A percentile compares a stretch with the other conserved stretches of the same genome.
Evolutionary conservation across 2,888 invertebrate species (phyloP).

Genomic region (Slavum lentiscoides): DNA sequence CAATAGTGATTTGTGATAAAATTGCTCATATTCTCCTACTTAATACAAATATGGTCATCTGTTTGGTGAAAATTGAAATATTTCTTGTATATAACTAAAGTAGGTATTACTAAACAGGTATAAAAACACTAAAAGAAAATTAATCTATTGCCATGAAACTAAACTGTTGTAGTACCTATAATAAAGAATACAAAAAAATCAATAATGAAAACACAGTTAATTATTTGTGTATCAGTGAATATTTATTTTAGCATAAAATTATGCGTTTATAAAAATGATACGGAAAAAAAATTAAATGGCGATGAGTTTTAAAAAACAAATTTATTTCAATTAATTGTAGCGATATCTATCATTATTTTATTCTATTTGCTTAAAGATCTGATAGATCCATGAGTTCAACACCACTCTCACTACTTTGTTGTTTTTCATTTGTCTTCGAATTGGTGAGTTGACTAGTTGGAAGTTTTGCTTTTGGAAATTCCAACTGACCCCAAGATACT

Average conservation of each 20-base stretch:
- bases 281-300: not conserved
- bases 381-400: conserved; percentile 43
- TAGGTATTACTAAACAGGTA: too few relatives aligned
- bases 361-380: conserved; percentile 21
- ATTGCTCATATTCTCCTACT: too few relatives aligned
- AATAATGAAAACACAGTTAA: not conserved
- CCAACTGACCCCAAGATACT: conserved; percentile 78
- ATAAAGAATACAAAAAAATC: not conserved
- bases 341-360: not conserved
- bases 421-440: not conserved
- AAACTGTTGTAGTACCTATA: not conserved
- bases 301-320: not conserved
- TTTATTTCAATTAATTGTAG: not conserved
- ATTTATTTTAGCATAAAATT: not conserved
- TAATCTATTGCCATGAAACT: too few relatives aligned
- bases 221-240: not conserved
- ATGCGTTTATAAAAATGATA: not conserved
- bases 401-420: not conserved
- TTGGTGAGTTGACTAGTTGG: not conserved
- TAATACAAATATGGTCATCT: too few relatives aligned
- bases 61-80: too few relatives aligned
- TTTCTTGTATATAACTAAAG: too few relatives aligned
- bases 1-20: too few relatives aligned
- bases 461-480: conserved; percentile 64
- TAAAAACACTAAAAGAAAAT: too few relatives aligned